A percentile compares a stretch with the other conserved stretches of the same genome.
phyloP scores from a whole-genome alignment of 2,113 vertebrate genomes.

The Nycticebus coucang region DNA sequence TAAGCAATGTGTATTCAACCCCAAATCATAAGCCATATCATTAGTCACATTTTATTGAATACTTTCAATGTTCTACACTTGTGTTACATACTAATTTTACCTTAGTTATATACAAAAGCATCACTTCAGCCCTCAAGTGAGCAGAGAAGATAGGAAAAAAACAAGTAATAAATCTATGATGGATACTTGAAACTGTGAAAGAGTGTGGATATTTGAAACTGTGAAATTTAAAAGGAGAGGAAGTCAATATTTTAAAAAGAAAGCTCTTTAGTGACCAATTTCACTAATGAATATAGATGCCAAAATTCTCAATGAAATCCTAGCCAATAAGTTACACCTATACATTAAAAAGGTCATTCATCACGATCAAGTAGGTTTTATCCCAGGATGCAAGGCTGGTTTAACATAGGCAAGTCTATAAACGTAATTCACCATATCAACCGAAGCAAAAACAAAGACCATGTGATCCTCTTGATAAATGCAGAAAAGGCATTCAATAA shows the following conservation, averaged over 20 bases:
- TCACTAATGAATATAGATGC: too few relatives aligned
- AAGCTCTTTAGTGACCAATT: not conserved
- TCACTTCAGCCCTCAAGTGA: not conserved
- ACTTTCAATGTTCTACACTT: not conserved
- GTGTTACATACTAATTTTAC: not conserved
- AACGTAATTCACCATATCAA: too few relatives aligned
- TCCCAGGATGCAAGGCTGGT: too few relatives aligned
- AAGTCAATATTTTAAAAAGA: not conserved
- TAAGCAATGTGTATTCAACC: not conserved
- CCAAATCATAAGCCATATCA: not conserved
- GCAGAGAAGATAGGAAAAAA: not conserved
- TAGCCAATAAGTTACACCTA: too few relatives aligned
- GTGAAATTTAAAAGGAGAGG: not conserved
- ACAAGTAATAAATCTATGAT: not conserved
- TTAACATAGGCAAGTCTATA: too few relatives aligned
- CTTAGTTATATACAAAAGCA: not conserved
- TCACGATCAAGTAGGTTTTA: too few relatives aligned
- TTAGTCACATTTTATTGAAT: not conserved
- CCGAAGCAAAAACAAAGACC: too few relatives aligned
- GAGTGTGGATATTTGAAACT: not conserved
- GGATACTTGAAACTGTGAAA: not conserved
- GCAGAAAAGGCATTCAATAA: too few relatives aligned
- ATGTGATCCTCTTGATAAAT: too few relatives aligned
- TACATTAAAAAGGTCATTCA: too few relatives aligned
- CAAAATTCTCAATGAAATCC: too few relatives aligned